phyloP scores from a whole-genome alignment of 1,140 invertebrate species.

The Pogonomyrmex californicus region DNA sequence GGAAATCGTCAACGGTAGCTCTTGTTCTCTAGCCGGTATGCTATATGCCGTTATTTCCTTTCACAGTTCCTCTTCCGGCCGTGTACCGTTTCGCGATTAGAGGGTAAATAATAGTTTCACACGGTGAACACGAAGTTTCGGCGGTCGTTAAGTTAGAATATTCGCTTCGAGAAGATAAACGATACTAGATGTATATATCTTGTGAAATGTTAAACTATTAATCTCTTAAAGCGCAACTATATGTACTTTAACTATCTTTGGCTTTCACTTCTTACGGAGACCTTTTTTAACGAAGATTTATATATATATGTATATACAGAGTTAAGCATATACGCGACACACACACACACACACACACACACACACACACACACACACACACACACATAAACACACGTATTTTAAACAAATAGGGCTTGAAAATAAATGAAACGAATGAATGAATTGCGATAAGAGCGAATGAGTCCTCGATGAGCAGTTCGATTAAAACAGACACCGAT shows the following conservation, averaged over 20 bases:
- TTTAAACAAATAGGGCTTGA: background rate
- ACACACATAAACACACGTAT: background rate
- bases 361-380: background rate
- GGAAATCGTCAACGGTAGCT: background rate
- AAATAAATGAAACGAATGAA: background rate
- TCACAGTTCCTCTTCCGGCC: conserved; percentile 15
- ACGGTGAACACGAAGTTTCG: background rate
- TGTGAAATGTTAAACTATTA: conserved; percentile 45
- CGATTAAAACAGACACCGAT: conserved; percentile 2
- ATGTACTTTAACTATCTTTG: background rate
- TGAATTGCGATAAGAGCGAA: background rate
- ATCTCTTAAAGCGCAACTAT: conserved; percentile 15
- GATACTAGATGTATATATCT: conserved; percentile 16
- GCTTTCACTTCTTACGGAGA: conserved; percentile 2
- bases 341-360: background rate
- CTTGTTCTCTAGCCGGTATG: conserved; percentile 49
- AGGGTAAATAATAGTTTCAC: background rate
- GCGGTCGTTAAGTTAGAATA: conserved; percentile 7
- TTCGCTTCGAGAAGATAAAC: background rate
- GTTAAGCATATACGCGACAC: background rate
- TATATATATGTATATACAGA: conserved; percentile 22
- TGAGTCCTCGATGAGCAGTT: background rate
- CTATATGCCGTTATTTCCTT: conserved; percentile 34
- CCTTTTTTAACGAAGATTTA: conserved; percentile 19
- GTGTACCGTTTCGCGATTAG: background rate